Conservation (phyloP, 2,888 invertebrate genomes). For the Dryobota labecula region DNA sequence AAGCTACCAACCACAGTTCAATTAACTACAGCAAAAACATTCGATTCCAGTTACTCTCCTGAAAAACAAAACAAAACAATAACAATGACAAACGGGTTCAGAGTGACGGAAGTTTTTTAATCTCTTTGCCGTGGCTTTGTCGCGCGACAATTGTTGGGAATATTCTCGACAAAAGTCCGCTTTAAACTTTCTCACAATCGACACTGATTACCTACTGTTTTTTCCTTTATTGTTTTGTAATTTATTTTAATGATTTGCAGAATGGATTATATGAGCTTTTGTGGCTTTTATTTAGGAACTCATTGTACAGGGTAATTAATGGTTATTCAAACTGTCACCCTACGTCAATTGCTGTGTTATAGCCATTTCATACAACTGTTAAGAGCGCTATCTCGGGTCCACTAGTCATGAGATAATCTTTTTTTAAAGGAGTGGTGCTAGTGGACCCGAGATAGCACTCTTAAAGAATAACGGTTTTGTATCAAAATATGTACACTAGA, state of each 20-base stretch:
- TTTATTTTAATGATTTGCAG: slow-evolving; percentile 17
- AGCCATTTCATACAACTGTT: neutral
- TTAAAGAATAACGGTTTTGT: too few relatives aligned
- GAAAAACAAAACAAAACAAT: slow-evolving; percentile 27
- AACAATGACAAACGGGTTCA: slow-evolving; percentile 31
- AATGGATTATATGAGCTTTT: neutral
- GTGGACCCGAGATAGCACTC: too few relatives aligned
- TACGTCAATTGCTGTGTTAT: neutral
- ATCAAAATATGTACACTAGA: too few relatives aligned
- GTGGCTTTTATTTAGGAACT: neutral
- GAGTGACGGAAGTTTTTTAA: slow-evolving; percentile 58
- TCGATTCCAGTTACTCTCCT: slow-evolving; percentile 5
- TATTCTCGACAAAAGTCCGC: slow-evolving; percentile 26
- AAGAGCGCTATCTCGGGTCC: too few relatives aligned
- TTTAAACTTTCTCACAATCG: slow-evolving; percentile 50
- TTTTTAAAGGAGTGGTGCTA: too few relatives aligned
- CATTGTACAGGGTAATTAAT: neutral
- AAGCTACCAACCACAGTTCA: neutral
- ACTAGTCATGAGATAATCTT: too few relatives aligned
- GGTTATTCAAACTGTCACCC: neutral
- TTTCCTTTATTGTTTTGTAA: slow-evolving; percentile 9
- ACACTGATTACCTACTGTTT: slow-evolving; percentile 43
- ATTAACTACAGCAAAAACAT: slow-evolving; percentile 12
- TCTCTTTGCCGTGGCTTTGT: slow-evolving; percentile 52
- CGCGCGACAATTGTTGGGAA: slow-evolving; percentile 24